A percentile compares a stretch with the other conserved stretches of the same genome.
Conservation (phyloP, 1,140 invertebrate species). For the Armadillidium nasatum region DNA sequence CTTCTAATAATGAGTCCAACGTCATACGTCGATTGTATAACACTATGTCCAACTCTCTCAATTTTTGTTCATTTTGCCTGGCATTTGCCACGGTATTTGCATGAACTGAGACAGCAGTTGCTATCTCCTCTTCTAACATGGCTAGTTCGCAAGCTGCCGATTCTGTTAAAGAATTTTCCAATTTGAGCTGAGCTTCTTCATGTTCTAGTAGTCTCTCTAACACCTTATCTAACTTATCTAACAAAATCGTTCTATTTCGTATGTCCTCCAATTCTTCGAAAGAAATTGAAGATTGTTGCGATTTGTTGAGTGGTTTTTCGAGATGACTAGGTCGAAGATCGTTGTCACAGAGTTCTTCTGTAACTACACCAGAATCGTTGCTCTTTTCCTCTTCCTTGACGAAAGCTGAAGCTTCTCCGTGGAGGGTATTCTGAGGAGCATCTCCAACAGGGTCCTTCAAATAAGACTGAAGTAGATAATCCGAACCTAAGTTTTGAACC, state of each 20-base stretch:
- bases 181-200: conserved; percentile 28
- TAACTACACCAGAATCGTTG: conserved; percentile 57
- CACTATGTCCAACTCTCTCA: conserved; percentile 60
- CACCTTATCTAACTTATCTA: conserved; percentile 36
- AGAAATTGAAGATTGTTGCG: conserved; percentile 48
- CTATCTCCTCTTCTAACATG: conserved; percentile 44
- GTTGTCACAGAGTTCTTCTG: conserved; percentile 46
- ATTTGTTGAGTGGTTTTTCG: conserved; percentile 8
- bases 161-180: conserved; percentile 47
- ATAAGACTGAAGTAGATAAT: conserved; percentile 76
- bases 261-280: conserved; percentile 55
- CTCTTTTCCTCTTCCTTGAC: conserved; percentile 49
- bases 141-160: background rate
- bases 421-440: conserved; percentile 13
- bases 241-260: conserved; percentile 35
- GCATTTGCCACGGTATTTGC: conserved; percentile 60
- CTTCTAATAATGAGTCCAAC: conserved; percentile 60
- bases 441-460: conserved; percentile 52
- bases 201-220: conserved; percentile 35
- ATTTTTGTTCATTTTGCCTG: conserved; percentile 58
- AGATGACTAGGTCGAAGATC: background rate
- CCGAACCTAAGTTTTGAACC: conserved; percentile 68
- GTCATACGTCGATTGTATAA: conserved; percentile 57
- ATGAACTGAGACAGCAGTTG: conserved; percentile 48
- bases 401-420: background rate